These are phyloP conservation scores for Cabera pusaria DNA, from an alignment of 2,888 invertebrate species.

Conservation along the genomic window DNA sequence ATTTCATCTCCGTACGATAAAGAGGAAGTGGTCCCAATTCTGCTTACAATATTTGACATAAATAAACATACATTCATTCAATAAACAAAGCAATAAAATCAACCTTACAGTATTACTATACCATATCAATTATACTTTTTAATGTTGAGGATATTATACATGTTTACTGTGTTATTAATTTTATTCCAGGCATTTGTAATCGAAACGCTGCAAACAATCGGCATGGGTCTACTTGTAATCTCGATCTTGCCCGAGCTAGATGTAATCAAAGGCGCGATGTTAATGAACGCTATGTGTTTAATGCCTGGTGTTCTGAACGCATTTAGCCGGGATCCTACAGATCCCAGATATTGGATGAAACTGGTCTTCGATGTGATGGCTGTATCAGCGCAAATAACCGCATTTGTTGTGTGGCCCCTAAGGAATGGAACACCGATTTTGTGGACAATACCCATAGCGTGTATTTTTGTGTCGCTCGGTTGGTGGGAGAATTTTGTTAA, in stretches of 20 bases:
- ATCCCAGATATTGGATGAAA: slow-evolving; percentile 59
- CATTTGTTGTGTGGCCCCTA: slow-evolving; percentile 88
- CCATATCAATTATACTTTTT: no score
- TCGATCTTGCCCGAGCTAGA: slow-evolving; percentile 91
- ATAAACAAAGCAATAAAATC: no score
- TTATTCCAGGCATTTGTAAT: slow-evolving; percentile 83
- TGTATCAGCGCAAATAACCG: slow-evolving; percentile 85
- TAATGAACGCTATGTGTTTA: slow-evolving; percentile 93
- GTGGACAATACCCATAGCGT: slow-evolving; percentile 86
- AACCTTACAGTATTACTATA: no score
- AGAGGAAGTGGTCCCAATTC: no score
- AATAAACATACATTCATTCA: no score
- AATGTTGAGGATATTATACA: no score
- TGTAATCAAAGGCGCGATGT: slow-evolving; percentile 91
- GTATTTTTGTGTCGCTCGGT: slow-evolving; percentile 87
- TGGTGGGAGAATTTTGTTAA: slow-evolving; percentile 94
- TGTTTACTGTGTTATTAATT: no score
- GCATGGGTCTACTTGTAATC: slow-evolving; percentile 89
- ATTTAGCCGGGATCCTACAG: slow-evolving; percentile 60
- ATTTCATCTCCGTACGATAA: no score
- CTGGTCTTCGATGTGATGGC: slow-evolving; percentile 83
- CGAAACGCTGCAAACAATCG: slow-evolving; percentile 91
- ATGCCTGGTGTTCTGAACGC: slow-evolving; percentile 90
- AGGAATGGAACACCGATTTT: slow-evolving; percentile 70
- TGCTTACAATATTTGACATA: no score